These are phyloP conservation scores for Loripinus fragilis DNA, from an alignment of 2,888 invertebrate genomes.

Conservation along the genomic window DNA sequence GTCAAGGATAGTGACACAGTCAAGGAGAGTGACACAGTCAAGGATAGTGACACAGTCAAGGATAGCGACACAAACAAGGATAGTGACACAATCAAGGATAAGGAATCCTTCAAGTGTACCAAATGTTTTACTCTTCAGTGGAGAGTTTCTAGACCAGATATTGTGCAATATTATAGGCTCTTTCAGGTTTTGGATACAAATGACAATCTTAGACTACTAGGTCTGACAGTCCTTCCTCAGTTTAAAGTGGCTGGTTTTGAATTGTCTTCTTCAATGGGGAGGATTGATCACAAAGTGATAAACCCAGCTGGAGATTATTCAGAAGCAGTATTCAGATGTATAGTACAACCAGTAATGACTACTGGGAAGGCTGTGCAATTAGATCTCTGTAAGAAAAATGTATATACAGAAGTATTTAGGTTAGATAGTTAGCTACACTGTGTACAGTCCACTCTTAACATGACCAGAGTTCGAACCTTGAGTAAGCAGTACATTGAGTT, in stretches of 20 bases:
- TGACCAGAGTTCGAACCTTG: no score
- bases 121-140: constrained; percentile 58
- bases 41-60: constrained; percentile 39
- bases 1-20: neutral
- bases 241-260: constrained; percentile 61
- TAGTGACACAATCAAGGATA: neutral
- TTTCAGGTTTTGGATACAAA: constrained; percentile 54
- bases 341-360: constrained; percentile 51
- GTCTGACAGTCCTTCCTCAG: constrained; percentile 45
- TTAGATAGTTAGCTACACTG: no score
- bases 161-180: constrained; percentile 55
- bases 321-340: constrained; percentile 48
- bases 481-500: no score
- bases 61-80: neutral
- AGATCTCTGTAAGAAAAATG: constrained; percentile 9
- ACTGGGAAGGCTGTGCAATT: constrained; percentile 53
- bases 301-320: neutral
- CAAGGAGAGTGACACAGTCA: neutral
- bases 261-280: constrained; percentile 19
- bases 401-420: neutral
- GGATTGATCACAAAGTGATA: neutral
- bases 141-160: constrained; percentile 36
- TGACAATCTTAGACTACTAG: constrained; percentile 53
- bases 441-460: no score
- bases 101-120: constrained; percentile 42